A percentile compares a stretch with the other conserved stretches of the same genome.
phyloP scores from a whole-genome alignment of 2,113 vertebrate genomes.

The Pipa parva region DNA sequence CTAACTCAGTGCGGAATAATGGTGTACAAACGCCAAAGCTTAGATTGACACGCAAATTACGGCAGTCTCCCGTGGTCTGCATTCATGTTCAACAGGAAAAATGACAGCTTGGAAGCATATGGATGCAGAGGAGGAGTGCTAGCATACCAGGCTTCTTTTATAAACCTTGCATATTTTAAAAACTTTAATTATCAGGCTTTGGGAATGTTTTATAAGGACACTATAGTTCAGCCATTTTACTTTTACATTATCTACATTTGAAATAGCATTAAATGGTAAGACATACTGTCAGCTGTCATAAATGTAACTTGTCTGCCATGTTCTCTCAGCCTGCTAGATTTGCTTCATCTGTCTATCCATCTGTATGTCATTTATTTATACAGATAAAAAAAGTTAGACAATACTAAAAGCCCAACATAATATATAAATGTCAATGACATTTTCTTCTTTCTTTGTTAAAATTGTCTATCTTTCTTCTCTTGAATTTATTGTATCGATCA shows the following conservation, averaged over 20 bases:
- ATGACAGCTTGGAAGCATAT: slow-evolving; percentile 43
- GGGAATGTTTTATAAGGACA: neutral
- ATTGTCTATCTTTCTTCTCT: too few species aligned
- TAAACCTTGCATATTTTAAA: slow-evolving; percentile 30
- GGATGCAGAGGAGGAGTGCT: slow-evolving; percentile 32
- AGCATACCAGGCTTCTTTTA: slow-evolving; percentile 46
- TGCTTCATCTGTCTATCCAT: neutral
- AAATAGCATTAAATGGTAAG: neutral
- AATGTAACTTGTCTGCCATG: neutral
- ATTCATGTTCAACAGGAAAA: slow-evolving; percentile 29
- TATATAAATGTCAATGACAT: too few species aligned
- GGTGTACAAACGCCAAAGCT: slow-evolving; percentile 37
- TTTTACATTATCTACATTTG: neutral
- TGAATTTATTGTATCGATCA: too few species aligned
- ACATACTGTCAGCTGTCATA: neutral
- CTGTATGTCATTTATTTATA: too few species aligned
- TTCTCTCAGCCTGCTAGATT: neutral
- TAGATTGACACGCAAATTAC: slow-evolving; percentile 31
- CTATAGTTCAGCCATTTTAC: neutral
- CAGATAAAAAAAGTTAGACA: too few species aligned
- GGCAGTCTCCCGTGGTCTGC: slow-evolving; percentile 11
- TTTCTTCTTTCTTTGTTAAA: too few species aligned
- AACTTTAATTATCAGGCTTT: slow-evolving; percentile 6
- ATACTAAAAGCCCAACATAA: too few species aligned
- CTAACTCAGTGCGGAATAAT: slow-evolving; percentile 46